Evolutionary conservation across 2,888 invertebrate genomes (phyloP).

Genomic region (Thecophora atra): DNA sequence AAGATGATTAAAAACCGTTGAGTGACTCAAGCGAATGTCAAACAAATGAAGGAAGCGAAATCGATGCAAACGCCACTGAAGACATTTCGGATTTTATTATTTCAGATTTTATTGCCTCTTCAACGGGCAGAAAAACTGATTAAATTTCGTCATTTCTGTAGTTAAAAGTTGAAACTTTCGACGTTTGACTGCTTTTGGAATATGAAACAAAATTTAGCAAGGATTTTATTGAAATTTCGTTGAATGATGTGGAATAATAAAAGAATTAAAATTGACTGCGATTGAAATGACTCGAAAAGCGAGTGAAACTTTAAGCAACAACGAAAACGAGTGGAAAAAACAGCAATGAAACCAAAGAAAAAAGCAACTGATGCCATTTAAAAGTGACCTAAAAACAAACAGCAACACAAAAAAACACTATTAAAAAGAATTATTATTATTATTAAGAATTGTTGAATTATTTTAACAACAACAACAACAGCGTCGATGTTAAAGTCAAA

Average conservation of each 20-base stretch:
- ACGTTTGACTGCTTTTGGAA: background rate
- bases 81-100: too few relatives aligned
- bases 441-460: slow-evolving; percentile 7
- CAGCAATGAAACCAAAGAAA: slow-evolving; percentile 2
- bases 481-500: background rate
- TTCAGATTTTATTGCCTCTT: too few relatives aligned
- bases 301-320: background rate
- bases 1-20: too few relatives aligned
- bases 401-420: slow-evolving; percentile 5
- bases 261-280: background rate
- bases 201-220: background rate
- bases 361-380: slow-evolving; percentile 1
- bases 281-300: background rate
- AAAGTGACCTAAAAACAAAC: slow-evolving; percentile 15
- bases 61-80: too few relatives aligned
- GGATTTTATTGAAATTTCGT: background rate
- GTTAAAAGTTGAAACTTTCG: background rate
- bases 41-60: too few relatives aligned
- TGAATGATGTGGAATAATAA: too few relatives aligned
- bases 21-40: too few relatives aligned
- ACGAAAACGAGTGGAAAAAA: background rate
- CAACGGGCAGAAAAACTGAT: too few relatives aligned
- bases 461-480: slow-evolving; percentile 27
- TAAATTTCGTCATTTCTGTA: background rate
- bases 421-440: slow-evolving; percentile 14